phyloP scores from a whole-genome alignment of 1,140 invertebrate genomes.

The Drosophila littoralis region DNA sequence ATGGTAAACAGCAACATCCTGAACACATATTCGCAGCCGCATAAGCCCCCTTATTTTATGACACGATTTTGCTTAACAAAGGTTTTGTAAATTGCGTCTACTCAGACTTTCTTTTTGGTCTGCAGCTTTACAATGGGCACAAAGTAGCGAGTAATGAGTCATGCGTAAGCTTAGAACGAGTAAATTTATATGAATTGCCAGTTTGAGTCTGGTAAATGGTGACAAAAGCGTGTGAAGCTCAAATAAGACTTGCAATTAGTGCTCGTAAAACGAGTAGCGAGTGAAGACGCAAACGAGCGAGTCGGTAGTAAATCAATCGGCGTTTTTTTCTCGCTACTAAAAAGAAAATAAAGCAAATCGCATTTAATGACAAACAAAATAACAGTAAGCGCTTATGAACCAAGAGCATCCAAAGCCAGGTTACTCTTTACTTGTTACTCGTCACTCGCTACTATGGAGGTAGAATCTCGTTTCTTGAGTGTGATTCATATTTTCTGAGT shows the following conservation, averaged over 20 bases:
- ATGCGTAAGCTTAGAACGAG: slow-evolving; percentile 7
- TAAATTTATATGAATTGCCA: not conserved
- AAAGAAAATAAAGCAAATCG: not conserved
- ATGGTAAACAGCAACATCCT: slow-evolving; percentile 4
- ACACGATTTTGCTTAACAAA: slow-evolving; percentile 43
- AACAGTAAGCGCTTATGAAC: too few relatives aligned
- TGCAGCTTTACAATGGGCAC: too few relatives aligned
- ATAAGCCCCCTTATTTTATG: slow-evolving; percentile 8
- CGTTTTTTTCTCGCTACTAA: too few relatives aligned
- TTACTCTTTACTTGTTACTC: not conserved
- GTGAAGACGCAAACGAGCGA: not conserved
- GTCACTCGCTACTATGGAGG: not conserved
- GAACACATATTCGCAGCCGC: not conserved
- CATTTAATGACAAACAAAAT: too few relatives aligned
- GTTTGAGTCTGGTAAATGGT: not conserved
- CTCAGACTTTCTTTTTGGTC: not conserved
- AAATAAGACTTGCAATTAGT: too few relatives aligned
- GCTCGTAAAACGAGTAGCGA: not conserved
- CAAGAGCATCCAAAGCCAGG: not conserved
- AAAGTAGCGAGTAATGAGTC: slow-evolving; percentile 13
- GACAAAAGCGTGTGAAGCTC: not conserved
- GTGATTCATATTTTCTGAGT: too few relatives aligned
- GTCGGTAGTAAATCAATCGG: too few relatives aligned
- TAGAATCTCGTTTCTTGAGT: too few relatives aligned
- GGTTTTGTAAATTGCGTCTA: slow-evolving; percentile 19